Conservation (phyloP, 2,797 vertebrate genomes). For the Tragopan temminckii region DNA sequence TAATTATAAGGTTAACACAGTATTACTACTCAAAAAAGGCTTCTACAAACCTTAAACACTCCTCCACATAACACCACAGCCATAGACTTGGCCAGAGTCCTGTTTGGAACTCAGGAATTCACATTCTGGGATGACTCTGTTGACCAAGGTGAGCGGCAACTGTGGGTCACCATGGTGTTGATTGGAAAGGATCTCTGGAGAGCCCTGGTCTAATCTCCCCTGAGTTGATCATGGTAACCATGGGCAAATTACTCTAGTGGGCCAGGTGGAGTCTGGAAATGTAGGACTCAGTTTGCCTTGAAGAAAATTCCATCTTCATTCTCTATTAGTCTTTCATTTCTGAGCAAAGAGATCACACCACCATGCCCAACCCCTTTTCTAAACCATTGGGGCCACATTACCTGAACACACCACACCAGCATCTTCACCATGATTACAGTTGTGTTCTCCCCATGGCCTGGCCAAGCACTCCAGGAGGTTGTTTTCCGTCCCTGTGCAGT, state of each 20-base stretch:
- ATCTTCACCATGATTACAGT: constrained; percentile 1
- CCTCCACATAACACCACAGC: neutral
- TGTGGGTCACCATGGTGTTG: neutral
- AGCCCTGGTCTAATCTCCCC: too few relatives aligned
- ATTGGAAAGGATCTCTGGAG: too few relatives aligned
- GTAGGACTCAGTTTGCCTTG: neutral
- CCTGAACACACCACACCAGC: constrained; percentile 45
- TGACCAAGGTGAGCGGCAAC: neutral
- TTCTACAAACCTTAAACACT: neutral
- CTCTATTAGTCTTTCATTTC: neutral
- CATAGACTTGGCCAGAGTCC: neutral
- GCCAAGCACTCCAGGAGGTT: neutral
- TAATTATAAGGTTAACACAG: neutral
- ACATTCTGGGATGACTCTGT: neutral
- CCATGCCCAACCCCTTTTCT: neutral
- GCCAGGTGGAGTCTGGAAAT: neutral
- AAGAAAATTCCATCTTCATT: neutral
- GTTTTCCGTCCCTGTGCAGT: neutral
- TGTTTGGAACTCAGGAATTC: too few relatives aligned
- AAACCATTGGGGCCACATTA: neutral
- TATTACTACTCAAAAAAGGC: neutral
- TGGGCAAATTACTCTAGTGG: neutral
- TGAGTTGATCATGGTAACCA: neutral
- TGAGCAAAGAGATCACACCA: neutral
- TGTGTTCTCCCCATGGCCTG: neutral